Conservation (phyloP, 2,113 vertebrate genomes). For the Phocoena sinus region DNA sequence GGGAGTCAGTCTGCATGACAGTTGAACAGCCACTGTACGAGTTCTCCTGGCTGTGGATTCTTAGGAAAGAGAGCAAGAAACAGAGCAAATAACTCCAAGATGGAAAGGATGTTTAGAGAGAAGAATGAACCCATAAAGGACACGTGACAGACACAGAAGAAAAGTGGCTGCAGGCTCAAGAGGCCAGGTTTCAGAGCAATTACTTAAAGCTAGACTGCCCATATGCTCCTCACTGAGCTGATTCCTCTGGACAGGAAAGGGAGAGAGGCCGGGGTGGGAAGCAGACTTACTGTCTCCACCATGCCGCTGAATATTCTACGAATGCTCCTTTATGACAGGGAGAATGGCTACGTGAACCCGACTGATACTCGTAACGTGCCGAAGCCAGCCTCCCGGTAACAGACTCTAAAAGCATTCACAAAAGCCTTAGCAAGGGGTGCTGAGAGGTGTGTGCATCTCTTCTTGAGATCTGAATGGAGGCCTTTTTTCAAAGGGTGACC, state of each 20-base stretch:
- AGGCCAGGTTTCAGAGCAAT: constrained; percentile 3
- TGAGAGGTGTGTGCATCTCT: not conserved
- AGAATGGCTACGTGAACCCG: constrained; percentile 9
- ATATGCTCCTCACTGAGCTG: not conserved
- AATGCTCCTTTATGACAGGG: constrained; percentile 48
- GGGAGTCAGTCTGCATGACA: not conserved
- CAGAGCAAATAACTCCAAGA: not conserved
- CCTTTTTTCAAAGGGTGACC: not conserved
- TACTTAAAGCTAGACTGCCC: constrained; percentile 11
- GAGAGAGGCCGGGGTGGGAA: not conserved
- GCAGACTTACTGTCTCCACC: constrained; percentile 1
- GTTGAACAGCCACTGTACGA: not conserved
- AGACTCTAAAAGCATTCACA: constrained; percentile 56
- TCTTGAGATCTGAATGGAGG: constrained; percentile 30
- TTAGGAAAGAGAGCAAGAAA: not conserved
- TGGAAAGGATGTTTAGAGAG: not conserved
- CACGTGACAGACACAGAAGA: not conserved
- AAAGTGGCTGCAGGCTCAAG: not conserved
- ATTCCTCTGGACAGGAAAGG: constrained; percentile 45
- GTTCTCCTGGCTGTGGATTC: not conserved
- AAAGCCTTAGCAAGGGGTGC: constrained; percentile 14
- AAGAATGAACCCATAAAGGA: not conserved
- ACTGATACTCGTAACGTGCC: constrained; percentile 54
- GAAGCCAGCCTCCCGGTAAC: constrained; percentile 32
- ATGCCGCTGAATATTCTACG: constrained; percentile 30